These are phyloP conservation scores for Tympanoctomys barrerae DNA, from an alignment of 2,797 vertebrate genomes.

Conservation along the genomic window DNA sequence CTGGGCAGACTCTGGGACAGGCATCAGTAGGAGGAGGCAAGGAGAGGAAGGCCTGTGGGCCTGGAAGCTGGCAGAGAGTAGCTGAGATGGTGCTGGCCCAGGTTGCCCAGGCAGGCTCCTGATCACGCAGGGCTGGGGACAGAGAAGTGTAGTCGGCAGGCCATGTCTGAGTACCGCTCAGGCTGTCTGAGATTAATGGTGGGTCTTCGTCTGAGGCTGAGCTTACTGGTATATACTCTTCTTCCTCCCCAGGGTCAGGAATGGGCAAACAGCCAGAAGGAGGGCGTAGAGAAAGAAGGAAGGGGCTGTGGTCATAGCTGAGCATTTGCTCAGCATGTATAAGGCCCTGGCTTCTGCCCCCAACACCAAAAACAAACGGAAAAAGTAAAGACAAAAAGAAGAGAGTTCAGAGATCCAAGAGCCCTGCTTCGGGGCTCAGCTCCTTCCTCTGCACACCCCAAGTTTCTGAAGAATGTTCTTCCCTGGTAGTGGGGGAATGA, in stretches of 20 bases:
- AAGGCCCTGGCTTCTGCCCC: background rate
- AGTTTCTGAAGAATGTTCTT: background rate
- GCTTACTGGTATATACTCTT: background rate
- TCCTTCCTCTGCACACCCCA: background rate
- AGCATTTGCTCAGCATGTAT: background rate
- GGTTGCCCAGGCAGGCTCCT: background rate
- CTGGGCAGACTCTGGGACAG: background rate
- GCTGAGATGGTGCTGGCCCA: background rate
- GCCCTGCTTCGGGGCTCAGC: no score
- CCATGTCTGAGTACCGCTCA: background rate
- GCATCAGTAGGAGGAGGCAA: background rate
- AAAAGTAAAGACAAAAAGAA: background rate
- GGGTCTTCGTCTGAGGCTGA: background rate
- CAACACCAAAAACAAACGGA: background rate
- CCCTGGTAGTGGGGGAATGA: background rate
- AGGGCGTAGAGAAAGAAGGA: background rate
- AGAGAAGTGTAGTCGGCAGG: background rate
- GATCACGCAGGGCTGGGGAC: background rate
- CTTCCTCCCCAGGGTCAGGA: background rate
- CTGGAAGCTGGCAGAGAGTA: background rate
- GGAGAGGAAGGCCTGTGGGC: background rate
- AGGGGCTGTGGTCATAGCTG: background rate
- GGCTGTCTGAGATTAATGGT: background rate
- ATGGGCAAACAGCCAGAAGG: background rate
- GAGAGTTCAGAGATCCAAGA: background rate